phyloP scores from a whole-genome alignment of 2,797 vertebrate species.

The Tangara arthus region DNA sequence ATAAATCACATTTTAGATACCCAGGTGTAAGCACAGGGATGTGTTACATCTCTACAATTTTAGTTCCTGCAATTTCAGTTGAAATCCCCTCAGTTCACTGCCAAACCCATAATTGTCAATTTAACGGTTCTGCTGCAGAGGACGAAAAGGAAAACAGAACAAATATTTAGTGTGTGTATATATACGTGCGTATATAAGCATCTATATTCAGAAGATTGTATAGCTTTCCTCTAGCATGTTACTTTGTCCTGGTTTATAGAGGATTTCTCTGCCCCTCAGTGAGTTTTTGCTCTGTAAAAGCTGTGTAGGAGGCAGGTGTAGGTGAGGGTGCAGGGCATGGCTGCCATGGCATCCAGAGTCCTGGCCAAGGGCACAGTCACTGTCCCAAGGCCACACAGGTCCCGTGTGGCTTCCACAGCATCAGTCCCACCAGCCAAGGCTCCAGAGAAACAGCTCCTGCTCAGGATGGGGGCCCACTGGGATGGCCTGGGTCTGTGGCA shows the following conservation, averaged over 20 bases:
- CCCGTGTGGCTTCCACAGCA: not conserved
- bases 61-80: not conserved
- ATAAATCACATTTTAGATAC: not conserved
- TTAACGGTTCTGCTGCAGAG: not conserved
- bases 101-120: not conserved
- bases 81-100: not conserved
- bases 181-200: no score
- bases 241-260: not conserved
- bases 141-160: not conserved
- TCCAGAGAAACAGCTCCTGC: not conserved
- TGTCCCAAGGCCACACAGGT: fast-evolving
- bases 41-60: not conserved
- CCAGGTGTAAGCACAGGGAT: not conserved
- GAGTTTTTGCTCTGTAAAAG: not conserved
- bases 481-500: not conserved
- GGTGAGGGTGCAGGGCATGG: not conserved
- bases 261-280: not conserved
- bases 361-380: not conserved
- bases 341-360: not conserved
- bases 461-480: no score
- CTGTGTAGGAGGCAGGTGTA: not conserved
- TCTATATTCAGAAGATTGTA: not conserved
- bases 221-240: not conserved
- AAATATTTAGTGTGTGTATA: not conserved
- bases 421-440: fast-evolving